Evolutionary conservation across 2,888 invertebrate genomes (phyloP).

Genomic region (Buathra laborator): DNA sequence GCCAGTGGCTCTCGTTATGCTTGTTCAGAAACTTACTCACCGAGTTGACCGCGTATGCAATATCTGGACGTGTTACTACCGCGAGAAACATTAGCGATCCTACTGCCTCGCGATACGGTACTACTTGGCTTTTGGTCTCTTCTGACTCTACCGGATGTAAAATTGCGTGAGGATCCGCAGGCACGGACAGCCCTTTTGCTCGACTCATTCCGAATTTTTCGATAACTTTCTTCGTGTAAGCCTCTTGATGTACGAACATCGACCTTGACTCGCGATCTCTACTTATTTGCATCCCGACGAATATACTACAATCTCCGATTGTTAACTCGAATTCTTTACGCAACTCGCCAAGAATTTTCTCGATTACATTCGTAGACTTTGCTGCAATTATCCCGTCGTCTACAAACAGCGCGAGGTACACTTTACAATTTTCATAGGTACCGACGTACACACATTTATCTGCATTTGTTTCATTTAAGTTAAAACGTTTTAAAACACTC

Average conservation of each 20-base stretch:
- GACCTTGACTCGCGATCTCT: slow-evolving; percentile 43
- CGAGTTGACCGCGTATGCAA: slow-evolving; percentile 47
- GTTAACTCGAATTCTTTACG: slow-evolving; percentile 43
- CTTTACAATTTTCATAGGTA: slow-evolving; percentile 32
- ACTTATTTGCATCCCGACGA: slow-evolving; percentile 58
- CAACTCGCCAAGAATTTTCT: background rate
- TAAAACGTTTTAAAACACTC: slow-evolving; percentile 32
- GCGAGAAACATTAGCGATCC: slow-evolving; percentile 60
- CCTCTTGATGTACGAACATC: slow-evolving; percentile 63
- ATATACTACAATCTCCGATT: background rate
- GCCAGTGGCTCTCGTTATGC: slow-evolving; percentile 55
- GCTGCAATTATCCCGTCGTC: slow-evolving; percentile 44
- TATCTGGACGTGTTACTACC: slow-evolving; percentile 51
- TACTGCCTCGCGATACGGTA: slow-evolving; percentile 60
- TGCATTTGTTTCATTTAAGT: slow-evolving; percentile 41
- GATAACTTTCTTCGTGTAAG: slow-evolving; percentile 56
- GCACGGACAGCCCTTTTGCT: slow-evolving; percentile 40
- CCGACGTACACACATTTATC: slow-evolving; percentile 51
- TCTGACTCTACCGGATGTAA: background rate
- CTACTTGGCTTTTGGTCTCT: background rate
- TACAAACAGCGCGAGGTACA: slow-evolving; percentile 40
- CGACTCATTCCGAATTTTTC: slow-evolving; percentile 56
- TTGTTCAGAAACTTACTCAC: slow-evolving; percentile 59
- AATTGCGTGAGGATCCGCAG: background rate
- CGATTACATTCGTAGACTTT: slow-evolving; percentile 9